Conservation (phyloP, 1,140 invertebrate species). For the Chymomyza costata region DNA sequence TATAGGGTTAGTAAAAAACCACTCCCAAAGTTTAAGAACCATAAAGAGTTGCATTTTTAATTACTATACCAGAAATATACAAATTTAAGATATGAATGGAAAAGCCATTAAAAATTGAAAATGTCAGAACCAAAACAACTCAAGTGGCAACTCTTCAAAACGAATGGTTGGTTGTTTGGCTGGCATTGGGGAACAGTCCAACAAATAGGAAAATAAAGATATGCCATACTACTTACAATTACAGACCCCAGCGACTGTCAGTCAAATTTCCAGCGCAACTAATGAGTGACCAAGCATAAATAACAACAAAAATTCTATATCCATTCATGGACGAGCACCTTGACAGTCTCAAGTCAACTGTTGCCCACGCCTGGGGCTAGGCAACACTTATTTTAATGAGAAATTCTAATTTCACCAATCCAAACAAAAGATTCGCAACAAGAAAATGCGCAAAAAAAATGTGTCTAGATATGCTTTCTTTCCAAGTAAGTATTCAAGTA, state of each 20-base stretch:
- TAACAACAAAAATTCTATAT: conserved; percentile 24
- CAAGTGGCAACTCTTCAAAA: conserved; percentile 26
- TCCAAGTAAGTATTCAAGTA: conserved; percentile 7
- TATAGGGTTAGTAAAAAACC: conserved; percentile 6
- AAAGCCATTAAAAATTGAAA: conserved; percentile 53
- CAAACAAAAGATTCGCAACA: conserved; percentile 45
- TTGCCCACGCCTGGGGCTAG: conserved; percentile 32
- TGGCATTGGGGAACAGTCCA: conserved; percentile 2
- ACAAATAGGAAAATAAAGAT: conserved; percentile 15
- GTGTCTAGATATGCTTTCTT: conserved; percentile 16
- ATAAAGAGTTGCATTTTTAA: conserved; percentile 54
- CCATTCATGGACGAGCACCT: conserved; percentile 67
- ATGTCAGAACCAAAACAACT: conserved; percentile 15
- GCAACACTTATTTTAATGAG: conserved; percentile 73
- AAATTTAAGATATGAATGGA: conserved; percentile 53
- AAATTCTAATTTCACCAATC: conserved; percentile 72
- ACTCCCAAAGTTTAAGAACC: no score
- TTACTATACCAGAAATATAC: conserved; percentile 30
- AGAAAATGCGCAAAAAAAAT: conserved; percentile 48
- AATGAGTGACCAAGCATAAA: conserved; percentile 62
- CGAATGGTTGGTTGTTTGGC: not conserved
- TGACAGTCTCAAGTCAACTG: conserved; percentile 60
- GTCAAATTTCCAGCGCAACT: conserved; percentile 55
- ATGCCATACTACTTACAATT: conserved; percentile 14
- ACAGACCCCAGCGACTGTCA: conserved; percentile 17